phyloP scores from a whole-genome alignment of 2,797 vertebrate species.

The Chromis chromis region DNA sequence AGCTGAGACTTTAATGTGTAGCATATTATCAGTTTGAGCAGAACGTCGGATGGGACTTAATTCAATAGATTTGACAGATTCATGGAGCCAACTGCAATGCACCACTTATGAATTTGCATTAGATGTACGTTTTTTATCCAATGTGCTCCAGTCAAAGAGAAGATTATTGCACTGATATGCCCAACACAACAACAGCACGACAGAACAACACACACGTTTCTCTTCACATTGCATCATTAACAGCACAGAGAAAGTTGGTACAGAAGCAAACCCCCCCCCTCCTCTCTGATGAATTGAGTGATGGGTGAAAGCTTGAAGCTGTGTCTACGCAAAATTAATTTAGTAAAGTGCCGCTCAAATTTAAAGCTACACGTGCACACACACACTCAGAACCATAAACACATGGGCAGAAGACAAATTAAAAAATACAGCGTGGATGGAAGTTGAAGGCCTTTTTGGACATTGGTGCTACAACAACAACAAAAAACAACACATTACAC shows the following conservation, averaged over 20 bases:
- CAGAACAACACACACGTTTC: constrained; percentile 12
- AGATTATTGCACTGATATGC: constrained; percentile 4
- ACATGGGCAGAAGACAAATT: constrained; percentile 1
- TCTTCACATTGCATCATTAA: constrained; percentile 22
- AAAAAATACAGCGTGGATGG: background rate
- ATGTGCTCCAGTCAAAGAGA: constrained; percentile 18
- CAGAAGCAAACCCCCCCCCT: constrained; percentile 6
- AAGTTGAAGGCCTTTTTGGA: background rate
- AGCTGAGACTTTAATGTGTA: constrained; percentile 31
- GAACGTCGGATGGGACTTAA: constrained; percentile 43
- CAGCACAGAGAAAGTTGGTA: constrained; percentile 24
- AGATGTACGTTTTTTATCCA: constrained; percentile 43
- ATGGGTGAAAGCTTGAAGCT: constrained; percentile 39
- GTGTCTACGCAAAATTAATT: constrained; percentile 39
- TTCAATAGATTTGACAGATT: constrained; percentile 49
- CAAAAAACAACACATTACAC: background rate
- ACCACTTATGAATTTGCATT: constrained; percentile 60
- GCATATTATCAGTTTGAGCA: constrained; percentile 49
- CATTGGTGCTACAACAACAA: too few relatives aligned
- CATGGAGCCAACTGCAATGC: constrained; percentile 46
- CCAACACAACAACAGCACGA: constrained; percentile 2
- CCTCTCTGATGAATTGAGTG: constrained; percentile 31
- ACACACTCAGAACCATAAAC: constrained; percentile 2
- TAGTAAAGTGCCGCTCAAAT: constrained; percentile 47
- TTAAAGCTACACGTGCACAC: constrained; percentile 9